Base-by-base conservation (phyloP, 2,888 invertebrate genomes). In the Rhodophaea formosa region DNA sequence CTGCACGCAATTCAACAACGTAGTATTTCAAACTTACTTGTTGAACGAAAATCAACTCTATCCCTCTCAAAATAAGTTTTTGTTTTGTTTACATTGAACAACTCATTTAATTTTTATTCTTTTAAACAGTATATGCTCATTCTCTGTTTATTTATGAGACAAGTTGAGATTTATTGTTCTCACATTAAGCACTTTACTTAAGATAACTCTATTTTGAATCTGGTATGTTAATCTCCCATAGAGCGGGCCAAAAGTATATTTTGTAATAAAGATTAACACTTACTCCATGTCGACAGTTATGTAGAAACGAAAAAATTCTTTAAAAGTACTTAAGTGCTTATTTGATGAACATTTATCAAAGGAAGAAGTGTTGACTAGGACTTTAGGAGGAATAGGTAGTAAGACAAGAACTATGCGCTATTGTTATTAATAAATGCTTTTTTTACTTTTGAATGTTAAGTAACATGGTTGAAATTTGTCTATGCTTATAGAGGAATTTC, bases 1-100 rank as follows among this genome's bases (percentile, higher is more conserved):
- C 68, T 79, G 70, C 70, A 74, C 75, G 71, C 72, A 71, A 75
- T 80, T 80, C 72, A 72, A 82, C 68, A 88, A 84, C 79, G 83
- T 77, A 78, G 71, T 82, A 86, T 75, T 72, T 75, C 66, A 69
- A 69, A 69, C 65, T 66, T 64, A 67, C 60, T 59, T 62, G 75
- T 67, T 71, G 61, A 70, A 72, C 79, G 72, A 84, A 70, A 82
- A 68, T 82, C 75, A 72, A 67, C 83, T 77, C 70, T 88, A 74
- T 68, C 57, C 3, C 59, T 56, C 59, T 66, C 52, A 39, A 0
- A 7, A 55, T 62, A 77, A 68, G 74, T 66, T 65, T 66, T 60
- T 61, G 58, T 77, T 80, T 82, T 49, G 63, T 67, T 70, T 73
- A 68, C 58, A 57, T 53, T 53, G 39, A 29, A 39, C 51, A 45